Evolutionary conservation across 2,113 vertebrate genomes (phyloP), one percentile per base, ranked within the genome.

Genomic region (Oostethus manadensis): DNA sequence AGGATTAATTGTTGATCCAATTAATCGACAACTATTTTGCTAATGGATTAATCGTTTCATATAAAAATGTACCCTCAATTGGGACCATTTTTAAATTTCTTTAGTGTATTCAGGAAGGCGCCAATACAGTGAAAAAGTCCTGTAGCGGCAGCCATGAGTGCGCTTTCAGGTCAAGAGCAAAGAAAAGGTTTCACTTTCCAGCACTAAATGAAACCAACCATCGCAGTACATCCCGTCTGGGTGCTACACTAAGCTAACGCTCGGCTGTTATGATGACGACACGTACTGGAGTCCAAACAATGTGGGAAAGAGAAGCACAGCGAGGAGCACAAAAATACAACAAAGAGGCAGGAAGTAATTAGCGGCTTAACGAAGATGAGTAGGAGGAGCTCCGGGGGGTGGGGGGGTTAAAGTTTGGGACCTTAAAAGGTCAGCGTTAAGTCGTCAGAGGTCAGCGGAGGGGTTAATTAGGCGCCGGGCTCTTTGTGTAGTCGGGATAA

Each of bases 281-380:
- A 3, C 10, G 10, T 5, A 20, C 10, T 2, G 45, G 38, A 14
- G 44, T 18, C 45, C 17, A n/a, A 18, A 21, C 10, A 48, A 22
- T 1, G 46, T 21, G 46, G 10, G 6, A 10, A 48, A 48, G 21
- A 46, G 45, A 3, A 2, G 72, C 38, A 42, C 38, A 14, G 59
- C 66, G 55, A 64, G 50, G 26, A 33, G 60, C 78, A 76, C 78
- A 79, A 80, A 84, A 84, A 79, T 71, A 81, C 71, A 76, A 79
- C 77, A 82, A 77, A 76, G 78, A 75, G 78, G 65, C 77, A 71
- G 86, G 86, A 86, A 88, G 83, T 84, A 77, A 86, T 82, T 84
- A 85, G 84, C 49, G 65, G 73, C 80, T 84, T 85, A 82, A 83
- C 76, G 76, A 83, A 72, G 67, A 71, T 62, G 66, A 58, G 63